A percentile compares a stretch with the other conserved stretches of the same genome.
phyloP scores from a whole-genome alignment of 2,888 invertebrate genomes.

The Polyploca ridens region DNA sequence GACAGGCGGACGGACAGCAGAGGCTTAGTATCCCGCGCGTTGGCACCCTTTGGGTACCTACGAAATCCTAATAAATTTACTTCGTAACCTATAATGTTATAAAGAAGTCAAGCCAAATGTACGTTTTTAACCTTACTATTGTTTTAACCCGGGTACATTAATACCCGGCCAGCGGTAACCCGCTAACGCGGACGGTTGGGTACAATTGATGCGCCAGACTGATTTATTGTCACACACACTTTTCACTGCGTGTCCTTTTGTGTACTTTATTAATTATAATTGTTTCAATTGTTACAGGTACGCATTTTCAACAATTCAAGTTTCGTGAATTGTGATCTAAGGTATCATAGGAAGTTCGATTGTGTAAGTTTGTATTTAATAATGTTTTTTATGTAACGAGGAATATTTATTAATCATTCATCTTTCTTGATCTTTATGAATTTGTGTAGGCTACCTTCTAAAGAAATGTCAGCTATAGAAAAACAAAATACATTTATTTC shows the following conservation, averaged over 20 bases:
- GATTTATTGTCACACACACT: conserved; percentile 32
- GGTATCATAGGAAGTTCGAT: neutral
- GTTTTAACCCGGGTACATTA: neutral
- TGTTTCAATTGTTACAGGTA: conserved; percentile 40
- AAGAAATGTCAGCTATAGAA: too few species aligned
- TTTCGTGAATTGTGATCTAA: neutral
- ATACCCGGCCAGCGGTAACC: neutral
- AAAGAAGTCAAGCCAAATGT: too few species aligned
- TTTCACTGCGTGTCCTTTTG: conserved; percentile 20
- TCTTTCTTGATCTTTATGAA: too few species aligned
- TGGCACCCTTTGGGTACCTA: too few species aligned
- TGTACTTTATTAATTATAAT: neutral
- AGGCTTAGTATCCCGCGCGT: too few species aligned
- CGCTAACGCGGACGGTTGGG: conserved; percentile 11
- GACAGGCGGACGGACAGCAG: too few species aligned
- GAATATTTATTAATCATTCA: too few species aligned
- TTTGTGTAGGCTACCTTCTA: too few species aligned
- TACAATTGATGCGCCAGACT: conserved; percentile 41
- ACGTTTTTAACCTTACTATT: neutral
- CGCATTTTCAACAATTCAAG: conserved; percentile 11
- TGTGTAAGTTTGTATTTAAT: neutral
- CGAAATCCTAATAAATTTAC: too few species aligned
- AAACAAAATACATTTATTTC: too few species aligned
- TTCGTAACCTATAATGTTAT: too few species aligned
- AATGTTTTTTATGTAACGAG: too few species aligned